Conservation (phyloP, 2,888 invertebrate genomes). For the Buathra laborator region DNA sequence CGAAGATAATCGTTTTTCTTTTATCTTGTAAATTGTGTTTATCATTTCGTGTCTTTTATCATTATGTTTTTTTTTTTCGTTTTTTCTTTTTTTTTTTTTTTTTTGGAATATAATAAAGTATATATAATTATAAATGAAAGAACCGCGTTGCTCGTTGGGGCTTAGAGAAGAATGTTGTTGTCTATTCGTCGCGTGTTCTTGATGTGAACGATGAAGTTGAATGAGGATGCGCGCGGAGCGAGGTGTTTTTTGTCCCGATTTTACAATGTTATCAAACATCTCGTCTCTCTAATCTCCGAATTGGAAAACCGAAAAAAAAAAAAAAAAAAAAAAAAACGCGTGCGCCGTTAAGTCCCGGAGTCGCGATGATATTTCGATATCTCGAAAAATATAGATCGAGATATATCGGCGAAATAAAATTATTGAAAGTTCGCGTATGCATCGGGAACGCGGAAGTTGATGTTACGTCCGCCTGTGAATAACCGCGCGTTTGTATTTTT, state of each 20-base stretch:
- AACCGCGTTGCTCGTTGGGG: constrained; percentile 69
- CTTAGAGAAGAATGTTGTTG: constrained; percentile 8
- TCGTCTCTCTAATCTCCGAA: constrained; percentile 12
- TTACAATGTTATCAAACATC: constrained; percentile 1
- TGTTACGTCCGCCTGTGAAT: constrained; percentile 77
- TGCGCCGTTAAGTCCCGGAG: constrained; percentile 7
- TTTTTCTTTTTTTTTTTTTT: constrained; percentile 32
- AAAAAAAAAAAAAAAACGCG: neutral
- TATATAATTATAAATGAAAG: constrained; percentile 72
- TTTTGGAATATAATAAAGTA: constrained; percentile 65
- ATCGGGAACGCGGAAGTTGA: constrained; percentile 77
- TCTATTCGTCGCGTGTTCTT: constrained; percentile 60
- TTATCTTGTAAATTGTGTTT: constrained; percentile 55
- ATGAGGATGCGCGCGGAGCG: constrained; percentile 64
- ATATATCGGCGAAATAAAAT: neutral
- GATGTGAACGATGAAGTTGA: constrained; percentile 65
- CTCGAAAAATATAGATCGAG: neutral
- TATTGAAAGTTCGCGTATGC: constrained; percentile 4
- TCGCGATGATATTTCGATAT: neutral
- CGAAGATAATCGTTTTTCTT: constrained; percentile 57
- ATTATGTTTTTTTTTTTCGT: constrained; percentile 23
- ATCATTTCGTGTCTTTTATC: constrained; percentile 30
- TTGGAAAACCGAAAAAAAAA: neutral
- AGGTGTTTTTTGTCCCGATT: constrained; percentile 51
- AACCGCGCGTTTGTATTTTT: constrained; percentile 42